Evolutionary conservation across 2,888 invertebrate genomes (phyloP), one percentile per base, ranked within the genome.

Genomic region (Liodrosophila aerea): DNA sequence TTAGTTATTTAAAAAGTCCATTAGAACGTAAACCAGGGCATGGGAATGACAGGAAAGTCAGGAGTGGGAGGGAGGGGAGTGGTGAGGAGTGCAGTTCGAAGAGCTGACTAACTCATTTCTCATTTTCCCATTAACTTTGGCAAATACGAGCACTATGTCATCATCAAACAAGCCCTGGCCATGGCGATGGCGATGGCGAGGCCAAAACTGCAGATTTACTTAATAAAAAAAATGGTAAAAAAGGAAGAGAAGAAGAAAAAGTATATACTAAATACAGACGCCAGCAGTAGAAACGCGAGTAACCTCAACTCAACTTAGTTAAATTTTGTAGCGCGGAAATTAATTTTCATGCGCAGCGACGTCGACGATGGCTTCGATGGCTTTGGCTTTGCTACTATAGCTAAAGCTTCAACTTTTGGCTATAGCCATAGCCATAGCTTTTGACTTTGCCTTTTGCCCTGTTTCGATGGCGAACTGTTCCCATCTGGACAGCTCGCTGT

Each of bases 1-100:
- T 75, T 69, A 77, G 70, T 70, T 80, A 80, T 80, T 77, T 80
- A 76, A 73, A 76, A 80, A 78, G 65, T 77, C 67, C 74, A 76
- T 77, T 77, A 74, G 68, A 69, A 64, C 64, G 54, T 57, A 62
- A 59, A 58, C 59, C 36, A 37, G 16, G 27, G 12, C 7, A 31
- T 37, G 12, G 18, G 22, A 31, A 45, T 11, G 27, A 31, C n/a
- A 9, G 4, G 4, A 33, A 9, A 36, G 16, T 1, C 5, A 18
- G 12, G 13, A 15, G 11, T n/a, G 29, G 11, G n/a, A n/a, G n/a
- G n/a, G n/a, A n/a, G n/a, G n/a, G n/a, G n/a, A n/a, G n/a, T n/a
- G n/a, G 16, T 1, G 4, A 18, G 12, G 13, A 15, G 11, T n/a
- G 29, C 9, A 16, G 8, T 22, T 8, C 31, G 7, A 11, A 22